Base-by-base conservation (phyloP, 2,113 vertebrate genomes). In the Ranitomeya variabilis region DNA sequence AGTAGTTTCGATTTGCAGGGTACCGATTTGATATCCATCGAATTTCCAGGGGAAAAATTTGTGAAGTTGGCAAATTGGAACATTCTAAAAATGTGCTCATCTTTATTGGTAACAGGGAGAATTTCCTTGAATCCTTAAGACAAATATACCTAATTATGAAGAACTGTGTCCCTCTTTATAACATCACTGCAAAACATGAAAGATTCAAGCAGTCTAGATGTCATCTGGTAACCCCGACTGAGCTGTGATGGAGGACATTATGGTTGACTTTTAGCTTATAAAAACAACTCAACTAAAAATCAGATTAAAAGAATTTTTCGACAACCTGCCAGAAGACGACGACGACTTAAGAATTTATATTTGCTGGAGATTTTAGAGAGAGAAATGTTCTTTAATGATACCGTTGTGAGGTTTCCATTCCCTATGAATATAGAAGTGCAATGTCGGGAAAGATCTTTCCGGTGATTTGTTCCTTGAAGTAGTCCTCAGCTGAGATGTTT, bases 381-480 rank as follows among this genome's bases (percentile, higher is more conserved):
- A 74, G 7, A 76, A 51, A 76, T 12, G 73, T 19, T 76, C 16
- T 21, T 52, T 88, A 88, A 83, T 88, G 60, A 88, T 64, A 82
- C 66, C 26, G 66, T 51, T 16, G 10, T 73, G 19, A 57, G 52
- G 51, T 66, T 62, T 88, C 37, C 23, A 10, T 57, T 52, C 69
- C 23, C 69, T 66, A n/a, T 37, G 21, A 66, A 86, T 51, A 88
- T 26, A 88, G 80, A 73, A 67, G 37, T n/a, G 60, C 64, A 79
- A 77, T 37, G 71, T 66, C 87, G 76, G 37, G 23, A 84, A 77
- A 84, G 87, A 89, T 89, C 51, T 57, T 59, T 18, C 60, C 87
- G 7, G 60, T 78, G 73, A 84, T 89, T 89, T 89, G 81, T 84
- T 78, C 81, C 74, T 55, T 84, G 87, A 67, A 76, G 19, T n/a